These are phyloP conservation scores for Ictalurus furcatus DNA, from an alignment of 2,113 vertebrate genomes.

Conservation along the genomic window DNA sequence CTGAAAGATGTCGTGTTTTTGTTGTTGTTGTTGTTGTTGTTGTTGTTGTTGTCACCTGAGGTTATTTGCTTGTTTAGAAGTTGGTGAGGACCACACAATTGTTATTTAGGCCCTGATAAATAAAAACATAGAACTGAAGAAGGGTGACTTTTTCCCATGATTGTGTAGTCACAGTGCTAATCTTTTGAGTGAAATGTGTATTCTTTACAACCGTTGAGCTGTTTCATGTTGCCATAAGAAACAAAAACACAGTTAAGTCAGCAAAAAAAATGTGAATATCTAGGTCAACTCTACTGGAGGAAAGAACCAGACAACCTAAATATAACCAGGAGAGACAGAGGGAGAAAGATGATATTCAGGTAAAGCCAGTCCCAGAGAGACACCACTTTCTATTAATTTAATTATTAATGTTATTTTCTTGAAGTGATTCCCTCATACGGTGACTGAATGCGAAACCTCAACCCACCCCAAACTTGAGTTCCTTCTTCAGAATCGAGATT, in stretches of 20 bases:
- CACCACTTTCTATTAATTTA: background rate
- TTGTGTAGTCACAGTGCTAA: background rate
- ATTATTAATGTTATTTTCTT: slow-evolving; percentile 11
- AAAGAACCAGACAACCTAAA: slow-evolving; percentile 18
- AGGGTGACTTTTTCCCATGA: background rate
- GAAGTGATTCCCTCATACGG: background rate
- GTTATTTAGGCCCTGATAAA: background rate
- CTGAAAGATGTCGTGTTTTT: background rate
- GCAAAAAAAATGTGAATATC: background rate
- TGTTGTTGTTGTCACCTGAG: background rate
- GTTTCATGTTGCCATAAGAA: slow-evolving; percentile 2
- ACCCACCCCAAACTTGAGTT: background rate
- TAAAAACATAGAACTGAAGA: background rate
- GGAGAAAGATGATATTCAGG: background rate
- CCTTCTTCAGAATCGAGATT: background rate
- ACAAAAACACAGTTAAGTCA: background rate
- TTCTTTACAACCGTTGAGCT: background rate
- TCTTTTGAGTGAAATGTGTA: background rate
- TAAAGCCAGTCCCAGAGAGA: background rate
- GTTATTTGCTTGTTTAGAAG: background rate
- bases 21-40: too few relatives aligned
- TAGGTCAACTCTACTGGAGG: background rate
- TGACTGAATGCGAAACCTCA: background rate
- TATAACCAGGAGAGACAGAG: background rate
- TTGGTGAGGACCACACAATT: background rate